phyloP scores from a whole-genome alignment of 2,113 vertebrate species.

The Crotalus horridus region DNA sequence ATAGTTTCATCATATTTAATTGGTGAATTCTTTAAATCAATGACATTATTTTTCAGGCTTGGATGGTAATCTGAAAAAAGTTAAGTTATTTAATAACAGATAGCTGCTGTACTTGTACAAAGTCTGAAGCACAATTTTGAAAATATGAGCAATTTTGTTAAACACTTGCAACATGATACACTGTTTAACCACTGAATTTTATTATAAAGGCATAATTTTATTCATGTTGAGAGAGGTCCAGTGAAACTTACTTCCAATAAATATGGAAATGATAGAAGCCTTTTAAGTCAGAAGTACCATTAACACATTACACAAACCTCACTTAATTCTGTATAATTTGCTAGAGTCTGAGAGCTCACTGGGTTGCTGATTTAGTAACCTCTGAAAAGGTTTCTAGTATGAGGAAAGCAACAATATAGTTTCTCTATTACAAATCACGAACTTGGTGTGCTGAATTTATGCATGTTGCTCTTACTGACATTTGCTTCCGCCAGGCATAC shows the following conservation, averaged over 20 bases:
- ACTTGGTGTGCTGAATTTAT: not conserved
- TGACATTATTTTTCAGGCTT: not conserved
- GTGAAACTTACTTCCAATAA: not conserved
- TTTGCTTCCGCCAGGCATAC: not conserved
- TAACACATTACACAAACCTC: not conserved
- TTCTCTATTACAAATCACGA: not conserved
- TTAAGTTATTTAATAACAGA: not conserved
- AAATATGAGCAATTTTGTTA: not conserved
- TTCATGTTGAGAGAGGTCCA: not conserved
- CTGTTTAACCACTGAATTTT: not conserved
- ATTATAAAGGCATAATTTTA: not conserved
- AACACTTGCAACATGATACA: not conserved
- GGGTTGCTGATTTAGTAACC: constrained; percentile 21
- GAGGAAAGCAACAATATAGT: not conserved
- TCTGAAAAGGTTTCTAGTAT: constrained; percentile 15
- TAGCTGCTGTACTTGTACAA: not conserved
- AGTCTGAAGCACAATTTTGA: not conserved
- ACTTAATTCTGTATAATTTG: not conserved
- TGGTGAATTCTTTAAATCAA: not conserved
- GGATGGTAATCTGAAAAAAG: not conserved
- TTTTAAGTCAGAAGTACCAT: not conserved
- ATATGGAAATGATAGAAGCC: not conserved
- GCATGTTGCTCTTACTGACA: not conserved
- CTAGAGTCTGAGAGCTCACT: constrained; percentile 24
- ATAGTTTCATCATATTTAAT: not conserved